A percentile compares a stretch with the other conserved stretches of the same genome.
Evolutionary conservation across 1,140 invertebrate genomes (phyloP).

Genomic region (Drosophila triauraria): DNA sequence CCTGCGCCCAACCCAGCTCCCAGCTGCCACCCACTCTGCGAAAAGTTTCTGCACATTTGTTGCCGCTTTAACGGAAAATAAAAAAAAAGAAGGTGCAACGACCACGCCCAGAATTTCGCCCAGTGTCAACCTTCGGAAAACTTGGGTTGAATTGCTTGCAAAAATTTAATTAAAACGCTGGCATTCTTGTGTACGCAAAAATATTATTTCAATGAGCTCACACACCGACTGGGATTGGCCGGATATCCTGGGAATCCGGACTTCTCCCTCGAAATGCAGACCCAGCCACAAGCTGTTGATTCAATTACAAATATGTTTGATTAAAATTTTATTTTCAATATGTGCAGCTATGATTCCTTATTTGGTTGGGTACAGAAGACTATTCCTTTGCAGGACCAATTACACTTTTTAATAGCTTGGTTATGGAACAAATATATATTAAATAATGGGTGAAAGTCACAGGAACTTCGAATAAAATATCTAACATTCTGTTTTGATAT

Average conservation of each 20-base stretch:
- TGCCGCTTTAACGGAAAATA: constrained; percentile 37
- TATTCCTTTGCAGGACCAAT: not conserved
- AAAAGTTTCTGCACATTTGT: constrained; percentile 66
- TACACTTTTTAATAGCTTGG: not conserved
- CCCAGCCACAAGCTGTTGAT: constrained; percentile 39
- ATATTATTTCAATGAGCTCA: constrained; percentile 10
- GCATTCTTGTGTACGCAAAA: constrained; percentile 52
- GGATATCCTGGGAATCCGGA: constrained; percentile 3
- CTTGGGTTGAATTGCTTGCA: constrained; percentile 62
- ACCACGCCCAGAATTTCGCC: constrained; percentile 7
- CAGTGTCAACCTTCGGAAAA: constrained; percentile 63
- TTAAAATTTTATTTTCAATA: constrained; percentile 42
- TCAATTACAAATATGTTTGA: constrained; percentile 54
- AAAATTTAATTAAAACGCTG: constrained; percentile 81
- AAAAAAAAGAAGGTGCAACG: constrained; percentile 38
- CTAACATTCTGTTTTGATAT: not conserved
- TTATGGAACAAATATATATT: not conserved
- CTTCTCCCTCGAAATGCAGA: constrained; percentile 10
- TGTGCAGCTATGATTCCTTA: not conserved
- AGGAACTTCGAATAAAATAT: no score
- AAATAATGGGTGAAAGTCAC: not conserved
- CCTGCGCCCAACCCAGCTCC: constrained; percentile 14
- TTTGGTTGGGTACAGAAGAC: constrained; percentile 1
- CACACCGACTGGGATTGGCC: constrained; percentile 1
- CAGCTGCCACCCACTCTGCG: constrained; percentile 2